These are phyloP conservation scores for Latrodectus elegans DNA, from an alignment of 2,888 invertebrate genomes.

Conservation along the genomic window DNA sequence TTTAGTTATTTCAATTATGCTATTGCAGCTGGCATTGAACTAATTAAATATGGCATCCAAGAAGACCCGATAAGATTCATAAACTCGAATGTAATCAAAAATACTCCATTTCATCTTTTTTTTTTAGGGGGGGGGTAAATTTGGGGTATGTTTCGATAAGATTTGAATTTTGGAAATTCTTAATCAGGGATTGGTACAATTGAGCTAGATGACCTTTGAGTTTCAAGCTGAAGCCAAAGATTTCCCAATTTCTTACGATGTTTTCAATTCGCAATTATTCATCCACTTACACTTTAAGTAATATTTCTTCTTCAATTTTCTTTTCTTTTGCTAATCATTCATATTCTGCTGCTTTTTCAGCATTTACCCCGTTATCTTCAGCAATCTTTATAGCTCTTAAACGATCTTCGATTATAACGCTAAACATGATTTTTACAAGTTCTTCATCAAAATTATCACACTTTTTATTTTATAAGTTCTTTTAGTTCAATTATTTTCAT, in stretches of 20 bases:
- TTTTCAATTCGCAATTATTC: not conserved
- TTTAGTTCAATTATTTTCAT: not conserved
- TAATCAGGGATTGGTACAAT: not conserved
- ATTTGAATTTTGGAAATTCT: not conserved
- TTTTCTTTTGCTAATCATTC: not conserved
- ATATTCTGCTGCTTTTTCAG: not conserved
- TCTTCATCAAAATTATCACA: not conserved
- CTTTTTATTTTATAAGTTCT: not conserved
- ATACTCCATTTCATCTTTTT: not conserved
- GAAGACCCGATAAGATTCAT: not conserved
- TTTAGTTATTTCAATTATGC: not conserved
- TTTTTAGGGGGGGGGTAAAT: not conserved
- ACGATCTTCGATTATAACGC: not conserved
- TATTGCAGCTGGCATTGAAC: not conserved
- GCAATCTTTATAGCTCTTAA: not conserved
- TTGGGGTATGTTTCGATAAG: not conserved
- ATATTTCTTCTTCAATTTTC: not conserved
- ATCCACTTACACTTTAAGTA: not conserved
- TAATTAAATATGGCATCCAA: not conserved
- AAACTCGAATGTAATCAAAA: not conserved
- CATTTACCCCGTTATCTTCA: too few relatives aligned
- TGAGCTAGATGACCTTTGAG: not conserved
- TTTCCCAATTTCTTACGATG: not conserved
- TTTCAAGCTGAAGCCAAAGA: not conserved
- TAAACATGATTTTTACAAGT: not conserved